These are phyloP conservation scores for Todiramphus saurophagus DNA, from an alignment of 2,113 vertebrate genomes.

Conservation along the genomic window DNA sequence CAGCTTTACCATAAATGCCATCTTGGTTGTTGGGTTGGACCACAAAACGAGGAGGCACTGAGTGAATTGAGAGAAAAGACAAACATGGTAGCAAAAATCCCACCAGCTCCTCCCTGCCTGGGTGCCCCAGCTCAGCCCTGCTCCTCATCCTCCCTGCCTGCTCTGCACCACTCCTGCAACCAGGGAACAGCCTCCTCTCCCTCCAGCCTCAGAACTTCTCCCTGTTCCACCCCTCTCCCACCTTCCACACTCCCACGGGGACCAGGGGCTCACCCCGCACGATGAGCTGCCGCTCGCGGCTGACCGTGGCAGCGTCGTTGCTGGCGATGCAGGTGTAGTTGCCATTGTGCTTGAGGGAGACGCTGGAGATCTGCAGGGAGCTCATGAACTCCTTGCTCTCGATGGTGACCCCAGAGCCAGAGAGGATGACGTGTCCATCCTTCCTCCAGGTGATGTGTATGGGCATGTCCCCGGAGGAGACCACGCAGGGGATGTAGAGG, in stretches of 20 bases:
- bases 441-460: slow-evolving; percentile 99
- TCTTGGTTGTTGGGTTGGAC: slow-evolving; percentile 99
- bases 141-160: not conserved
- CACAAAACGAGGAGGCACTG: slow-evolving; percentile 96
- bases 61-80: not conserved
- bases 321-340: slow-evolving; percentile 99
- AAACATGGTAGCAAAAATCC: not conserved
- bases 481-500: slow-evolving; percentile 98
- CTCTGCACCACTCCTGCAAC: rapidly evolving
- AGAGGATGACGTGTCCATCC: slow-evolving; percentile 94
- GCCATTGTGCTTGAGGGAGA: slow-evolving; percentile 96
- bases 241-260: not conserved
- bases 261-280: slow-evolving; percentile 83
- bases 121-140: rapidly evolving
- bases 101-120: rapidly evolving
- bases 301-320: slow-evolving; percentile 94
- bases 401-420: slow-evolving; percentile 91
- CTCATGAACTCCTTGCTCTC: slow-evolving; percentile 99
- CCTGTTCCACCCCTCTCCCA: not conserved
- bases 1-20: slow-evolving; percentile 95
- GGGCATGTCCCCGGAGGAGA: slow-evolving; percentile 97
- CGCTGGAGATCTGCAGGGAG: slow-evolving; percentile 97
- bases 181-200: rapidly evolving
- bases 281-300: slow-evolving; percentile 94
- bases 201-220: rapidly evolving